Evolutionary conservation across 2,797 vertebrate genomes (phyloP).

Genomic region (Rallus crepitans): DNA sequence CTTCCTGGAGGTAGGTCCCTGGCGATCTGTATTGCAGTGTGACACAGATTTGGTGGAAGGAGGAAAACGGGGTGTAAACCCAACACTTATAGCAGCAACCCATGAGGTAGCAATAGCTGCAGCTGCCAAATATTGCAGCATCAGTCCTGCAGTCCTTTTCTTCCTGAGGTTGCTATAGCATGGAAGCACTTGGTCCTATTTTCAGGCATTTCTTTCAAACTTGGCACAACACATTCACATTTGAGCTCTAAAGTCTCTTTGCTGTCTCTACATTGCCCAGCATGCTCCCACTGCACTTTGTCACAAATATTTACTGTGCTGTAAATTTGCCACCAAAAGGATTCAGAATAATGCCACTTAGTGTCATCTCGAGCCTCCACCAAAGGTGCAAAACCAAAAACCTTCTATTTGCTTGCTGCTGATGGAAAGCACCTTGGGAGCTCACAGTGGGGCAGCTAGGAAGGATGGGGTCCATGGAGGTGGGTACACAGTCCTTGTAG

Average conservation of each 20-base stretch:
- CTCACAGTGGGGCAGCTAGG: neutral
- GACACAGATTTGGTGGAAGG: neutral
- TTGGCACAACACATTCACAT: fast-evolving
- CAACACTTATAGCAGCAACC: neutral
- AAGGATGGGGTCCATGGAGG: neutral
- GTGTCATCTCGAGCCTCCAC: neutral
- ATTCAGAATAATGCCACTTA: neutral
- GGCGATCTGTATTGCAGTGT: neutral
- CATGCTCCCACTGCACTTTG: neutral
- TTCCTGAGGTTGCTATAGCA: neutral
- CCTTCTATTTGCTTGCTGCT: fast-evolving
- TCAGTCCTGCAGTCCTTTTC: neutral
- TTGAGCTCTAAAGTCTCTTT: neutral
- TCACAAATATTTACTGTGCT: fast-evolving
- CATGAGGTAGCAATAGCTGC: neutral
- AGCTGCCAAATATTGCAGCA: neutral
- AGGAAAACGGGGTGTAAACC: neutral
- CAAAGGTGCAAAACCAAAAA: neutral
- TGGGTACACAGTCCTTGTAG: neutral
- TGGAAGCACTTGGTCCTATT: neutral
- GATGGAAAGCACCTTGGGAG: neutral
- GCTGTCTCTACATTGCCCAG: neutral
- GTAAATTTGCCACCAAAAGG: neutral
- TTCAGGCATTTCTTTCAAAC: neutral
- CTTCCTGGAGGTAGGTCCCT: neutral